phyloP scores from a whole-genome alignment of 2,797 vertebrate genomes.

The Cryptoblepharus egeriae region DNA sequence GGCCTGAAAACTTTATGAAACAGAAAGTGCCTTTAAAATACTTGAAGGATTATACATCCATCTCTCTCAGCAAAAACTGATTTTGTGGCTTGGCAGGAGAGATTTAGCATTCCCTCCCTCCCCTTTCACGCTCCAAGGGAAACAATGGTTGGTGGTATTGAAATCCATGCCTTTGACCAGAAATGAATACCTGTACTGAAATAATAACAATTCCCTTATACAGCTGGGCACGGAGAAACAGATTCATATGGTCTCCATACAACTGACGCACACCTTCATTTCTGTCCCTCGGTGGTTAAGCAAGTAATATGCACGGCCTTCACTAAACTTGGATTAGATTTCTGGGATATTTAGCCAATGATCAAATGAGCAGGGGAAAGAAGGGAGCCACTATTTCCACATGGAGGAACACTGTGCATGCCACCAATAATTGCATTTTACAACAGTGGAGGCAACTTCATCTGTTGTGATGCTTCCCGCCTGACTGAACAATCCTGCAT shows the following conservation, averaged over 20 bases:
- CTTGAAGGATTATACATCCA: neutral
- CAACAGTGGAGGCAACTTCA: too few species aligned
- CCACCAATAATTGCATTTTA: too few species aligned
- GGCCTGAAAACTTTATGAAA: neutral
- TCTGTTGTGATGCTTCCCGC: too few species aligned
- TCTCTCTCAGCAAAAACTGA: conserved; percentile 32
- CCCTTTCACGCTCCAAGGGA: conserved; percentile 34
- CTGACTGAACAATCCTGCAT: too few species aligned
- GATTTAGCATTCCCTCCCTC: conserved; percentile 26
- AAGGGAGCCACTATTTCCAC: neutral
- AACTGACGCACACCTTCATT: neutral
- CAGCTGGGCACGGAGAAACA: neutral
- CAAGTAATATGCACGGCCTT: neutral
- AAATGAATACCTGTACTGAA: neutral
- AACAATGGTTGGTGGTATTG: neutral
- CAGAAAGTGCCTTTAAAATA: neutral
- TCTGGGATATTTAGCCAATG: neutral
- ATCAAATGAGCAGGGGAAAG: neutral
- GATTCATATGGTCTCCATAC: neutral
- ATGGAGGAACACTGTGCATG: neutral
- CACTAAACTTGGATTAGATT: neutral
- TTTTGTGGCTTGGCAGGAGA: fast-evolving
- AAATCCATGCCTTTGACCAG: conserved; percentile 23
- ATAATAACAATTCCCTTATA: neutral
- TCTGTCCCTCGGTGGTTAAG: neutral